Evolutionary conservation across 2,888 invertebrate genomes (phyloP).

Genomic region (Blera fallax): DNA sequence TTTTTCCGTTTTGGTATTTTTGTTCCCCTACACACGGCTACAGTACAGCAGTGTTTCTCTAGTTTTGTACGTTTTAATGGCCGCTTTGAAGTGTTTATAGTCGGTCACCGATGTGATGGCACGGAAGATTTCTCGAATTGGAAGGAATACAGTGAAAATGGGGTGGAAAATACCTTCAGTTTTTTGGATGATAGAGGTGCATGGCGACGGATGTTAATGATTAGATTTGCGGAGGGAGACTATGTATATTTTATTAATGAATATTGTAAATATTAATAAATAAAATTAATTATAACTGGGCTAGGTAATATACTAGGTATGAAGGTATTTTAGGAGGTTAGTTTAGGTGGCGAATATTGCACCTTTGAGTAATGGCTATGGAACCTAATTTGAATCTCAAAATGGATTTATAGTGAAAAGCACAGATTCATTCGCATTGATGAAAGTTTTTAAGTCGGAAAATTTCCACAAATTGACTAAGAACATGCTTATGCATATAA

Average conservation of each 20-base stretch:
- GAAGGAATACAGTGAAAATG: slow-evolving; percentile 18
- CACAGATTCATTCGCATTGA: no score
- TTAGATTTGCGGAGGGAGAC: background rate
- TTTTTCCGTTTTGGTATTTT: slow-evolving; percentile 74
- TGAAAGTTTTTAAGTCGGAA: no score
- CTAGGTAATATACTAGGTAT: background rate
- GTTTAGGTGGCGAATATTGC: background rate
- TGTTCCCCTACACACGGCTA: slow-evolving; percentile 64
- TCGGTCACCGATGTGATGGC: slow-evolving; percentile 75
- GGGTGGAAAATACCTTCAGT: slow-evolving; percentile 27
- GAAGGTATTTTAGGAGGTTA: background rate
- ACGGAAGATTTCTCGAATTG: slow-evolving; percentile 57
- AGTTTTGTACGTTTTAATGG: slow-evolving; percentile 80
- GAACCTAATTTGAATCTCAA: no score
- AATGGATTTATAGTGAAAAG: no score
- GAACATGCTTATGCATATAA: no score
- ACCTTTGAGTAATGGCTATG: no score
- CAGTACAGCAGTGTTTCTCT: slow-evolving; percentile 5
- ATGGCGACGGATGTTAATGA: slow-evolving; percentile 30
- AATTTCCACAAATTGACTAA: no score
- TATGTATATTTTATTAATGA: slow-evolving; percentile 4
- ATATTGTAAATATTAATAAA: background rate
- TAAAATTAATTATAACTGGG: background rate
- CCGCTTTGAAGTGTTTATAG: slow-evolving; percentile 82
- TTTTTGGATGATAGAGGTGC: background rate